Base-by-base conservation (phyloP, 2,888 invertebrate genomes). In the Agonopterix arenella region DNA sequence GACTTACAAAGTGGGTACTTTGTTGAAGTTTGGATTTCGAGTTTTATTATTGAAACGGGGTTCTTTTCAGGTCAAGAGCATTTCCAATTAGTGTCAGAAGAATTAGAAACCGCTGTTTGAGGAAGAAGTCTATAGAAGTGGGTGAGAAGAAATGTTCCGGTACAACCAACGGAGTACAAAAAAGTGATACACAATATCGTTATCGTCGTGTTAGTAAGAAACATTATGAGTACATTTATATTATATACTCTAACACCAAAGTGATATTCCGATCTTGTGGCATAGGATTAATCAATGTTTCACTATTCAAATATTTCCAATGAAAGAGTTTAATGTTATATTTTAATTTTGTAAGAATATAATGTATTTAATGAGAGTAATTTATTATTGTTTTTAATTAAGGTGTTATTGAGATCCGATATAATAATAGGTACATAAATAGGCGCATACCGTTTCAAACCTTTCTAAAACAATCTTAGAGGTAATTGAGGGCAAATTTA, bases 71-170 rank as follows among this genome's bases (percentile, higher is more conserved):
- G 89, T 74, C 90, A 90, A 70, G 90, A 90, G 68, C 86, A 89
- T 75, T 90, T 90, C 64, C 90, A 90, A 77, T 76, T 88, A 77
- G 85, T 84, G 53, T 85, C 90, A 46, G 89, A 89, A 66, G 90
- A 89, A 64, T 72, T 86, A 59, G 89, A 86, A 75, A 90, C 90
- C 53, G 84, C 88, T 44, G 89, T 90, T 61, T 90, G 71, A 85
- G 68, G 49, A 51, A 36, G 36, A 3, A 40, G 8, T 28, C 28
- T 28, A 7, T 28, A 28, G 28, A 9, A 36, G 9, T 10, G 8
- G 11, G 28, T 49, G 42, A 49, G 37, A 18, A 37, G 28, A 47
- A 13, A 36, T 28, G 10, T 11, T 45, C 44, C 11, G 43, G 13
- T 44, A n/a, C 40, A 36, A 50, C 37, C 10, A 11, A 48, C 36